phyloP scores from a whole-genome alignment of 2,888 invertebrate species.

The Drosophila koepferae region DNA sequence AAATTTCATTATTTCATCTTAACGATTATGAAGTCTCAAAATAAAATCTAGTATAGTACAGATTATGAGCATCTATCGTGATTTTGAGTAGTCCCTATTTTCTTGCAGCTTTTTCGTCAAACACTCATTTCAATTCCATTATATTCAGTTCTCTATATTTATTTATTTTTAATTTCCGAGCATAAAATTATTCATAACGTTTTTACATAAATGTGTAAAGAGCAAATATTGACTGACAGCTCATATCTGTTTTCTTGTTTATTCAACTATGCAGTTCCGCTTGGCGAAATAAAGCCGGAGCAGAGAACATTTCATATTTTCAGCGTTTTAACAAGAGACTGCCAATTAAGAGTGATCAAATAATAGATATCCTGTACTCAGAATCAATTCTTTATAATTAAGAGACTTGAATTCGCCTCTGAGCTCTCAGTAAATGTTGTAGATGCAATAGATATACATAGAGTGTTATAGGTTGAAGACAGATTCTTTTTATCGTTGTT shows the following conservation, averaged over 20 bases:
- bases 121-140: background rate
- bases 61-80: background rate
- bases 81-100: background rate
- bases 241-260: constrained; percentile 20
- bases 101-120: background rate
- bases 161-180: background rate
- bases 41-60: too few species aligned
- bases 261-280: constrained; percentile 18
- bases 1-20: background rate
- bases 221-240: constrained; percentile 5
- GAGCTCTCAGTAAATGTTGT: too few species aligned
- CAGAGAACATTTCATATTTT: background rate
- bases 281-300: constrained; percentile 16
- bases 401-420: background rate
- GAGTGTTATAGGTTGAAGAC: background rate
- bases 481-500: background rate
- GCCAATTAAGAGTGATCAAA: too few species aligned
- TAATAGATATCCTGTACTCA: background rate
- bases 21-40: background rate
- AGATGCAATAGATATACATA: background rate
- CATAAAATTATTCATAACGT: background rate
- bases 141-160: background rate
- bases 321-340: background rate
- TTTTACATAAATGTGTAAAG: background rate
- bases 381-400: background rate